These are phyloP conservation scores for Tenualosa thibaudeaui DNA, from an alignment of 2,797 vertebrate species.

Conservation along the genomic window DNA sequence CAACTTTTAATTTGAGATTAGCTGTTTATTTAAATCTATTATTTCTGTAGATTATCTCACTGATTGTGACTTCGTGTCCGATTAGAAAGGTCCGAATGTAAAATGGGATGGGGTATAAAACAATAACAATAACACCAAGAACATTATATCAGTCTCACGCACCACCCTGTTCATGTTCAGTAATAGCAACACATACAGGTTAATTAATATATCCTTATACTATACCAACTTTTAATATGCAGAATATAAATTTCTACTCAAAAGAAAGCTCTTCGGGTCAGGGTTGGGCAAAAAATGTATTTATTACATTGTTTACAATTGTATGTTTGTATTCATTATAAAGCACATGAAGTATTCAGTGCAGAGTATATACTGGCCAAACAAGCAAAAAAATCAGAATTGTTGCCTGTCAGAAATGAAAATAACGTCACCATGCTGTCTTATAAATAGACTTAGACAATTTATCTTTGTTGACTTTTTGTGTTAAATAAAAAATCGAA, in stretches of 20 bases:
- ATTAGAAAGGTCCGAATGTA: background rate
- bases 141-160: background rate
- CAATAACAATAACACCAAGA: background rate
- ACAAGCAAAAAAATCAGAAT: background rate
- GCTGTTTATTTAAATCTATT: background rate
- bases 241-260: background rate
- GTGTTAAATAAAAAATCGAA: conserved; percentile 24
- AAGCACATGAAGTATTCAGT: background rate
- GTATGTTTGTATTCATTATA: background rate
- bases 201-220: background rate
- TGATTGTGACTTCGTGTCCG: background rate
- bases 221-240: background rate
- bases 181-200: background rate
- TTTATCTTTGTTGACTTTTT: conserved; percentile 6
- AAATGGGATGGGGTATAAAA: background rate
- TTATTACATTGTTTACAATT: background rate
- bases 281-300: background rate
- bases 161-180: background rate
- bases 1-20: background rate
- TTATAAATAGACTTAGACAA: background rate
- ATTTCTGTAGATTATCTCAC: background rate
- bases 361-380: background rate
- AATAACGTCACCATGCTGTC: background rate
- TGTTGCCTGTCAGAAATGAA: conserved; percentile 12
- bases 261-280: background rate